Base-by-base conservation (phyloP, 2,113 vertebrate genomes). In the Pteruthius melanotis region DNA sequence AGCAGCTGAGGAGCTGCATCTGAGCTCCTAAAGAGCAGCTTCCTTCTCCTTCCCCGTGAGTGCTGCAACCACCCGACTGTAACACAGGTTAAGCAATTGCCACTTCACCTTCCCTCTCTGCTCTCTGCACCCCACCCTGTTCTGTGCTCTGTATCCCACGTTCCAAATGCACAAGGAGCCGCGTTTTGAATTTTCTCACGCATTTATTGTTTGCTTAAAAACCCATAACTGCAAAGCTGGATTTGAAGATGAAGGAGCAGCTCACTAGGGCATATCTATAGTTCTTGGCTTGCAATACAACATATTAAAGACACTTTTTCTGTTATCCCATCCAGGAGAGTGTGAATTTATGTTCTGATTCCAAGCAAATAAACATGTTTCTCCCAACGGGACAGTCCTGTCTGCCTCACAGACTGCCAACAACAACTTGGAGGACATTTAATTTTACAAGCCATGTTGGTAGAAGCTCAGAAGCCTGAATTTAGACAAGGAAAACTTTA, bases 111-210 rank as follows among this genome's bases (percentile, higher is more conserved):
- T 65, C 40, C 68, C 57, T 23, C 57, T 50, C 37, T 30, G 60
- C 50, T 54, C 20, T 37, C 45, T 61, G 60, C 6, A 5, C 57
- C 56, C 33, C 68, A 27, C 56, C 71, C 75, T 35, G 18, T 49
- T 56, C 66, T 61, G 45, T 22, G 35, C 66, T 76, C 53, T 47
- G 22, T 15, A 7, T 71, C 74, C 93, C 35, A 19, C 77, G 64
- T 49, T 71, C 60, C 68, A 52, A 50, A 21, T 3, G 7, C 5
- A 12, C n/a, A 15, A 0, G 0, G 59, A 90, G 35, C 44, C 0
- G 0, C 39, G 11, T 30, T 87, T 79, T 24, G 17, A 18, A 27
- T 69, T 83, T 93, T 44, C 88, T 74, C 42, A 17, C 7, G 12
- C 20, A 2, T 65, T 65, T 83, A 21, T 60, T 76, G 81, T 71